Base-by-base conservation (phyloP, 2,797 vertebrate genomes). In the Diplodus puntazzo region DNA sequence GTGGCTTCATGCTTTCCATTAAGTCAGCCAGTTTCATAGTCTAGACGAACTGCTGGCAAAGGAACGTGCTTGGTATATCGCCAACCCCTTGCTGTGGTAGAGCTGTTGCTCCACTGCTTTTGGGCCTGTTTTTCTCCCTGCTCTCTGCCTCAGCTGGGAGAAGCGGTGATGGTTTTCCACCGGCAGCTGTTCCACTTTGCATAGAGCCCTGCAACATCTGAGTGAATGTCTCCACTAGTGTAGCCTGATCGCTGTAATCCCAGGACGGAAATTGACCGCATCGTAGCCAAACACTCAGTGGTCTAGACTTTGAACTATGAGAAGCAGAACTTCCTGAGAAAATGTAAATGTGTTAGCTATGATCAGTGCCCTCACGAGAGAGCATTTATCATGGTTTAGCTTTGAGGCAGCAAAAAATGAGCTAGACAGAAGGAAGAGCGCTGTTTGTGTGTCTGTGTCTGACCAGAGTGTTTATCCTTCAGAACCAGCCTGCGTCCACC, bases 401-500 rank as follows among this genome's bases (percentile, higher is more conserved):
- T 48, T 52, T 68, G 20, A 67, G 54, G 39, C 58, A 77, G 27
- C n/a, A 52, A 42, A 25, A 42, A 63, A 48, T 1, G n/a, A 70
- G 30, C 23, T 43, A n/a, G 17, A 48, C 11, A 39, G 23, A 45
- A 16, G 64, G 34, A 53, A 67, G 46, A 74, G 21, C 14, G 25
- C 14, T 45, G 21, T 79, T 25, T 69, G 12, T 55, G 49, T 76
- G 1, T 77, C 34, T 34, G 10, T 69, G 21, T 10, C 78, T 88
- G 59, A 89, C 43, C 14, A 0, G 0, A 11, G 16, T 60, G 30
- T 88, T 62, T 89, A 66, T 76, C 52, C 67, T 84, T 80, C 86
- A 98, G 97, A 96, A 95, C 80, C 97, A 97, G 65, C 94, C 95
- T n/a, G 92, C 95, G 75, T 95, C 95, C 9, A 89, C 95, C 57